Percentiles rank a stretch among this genome's conserved stretches.
Evolutionary conservation across 2,888 invertebrate genomes (phyloP).

Genomic region (Amiota communis): DNA sequence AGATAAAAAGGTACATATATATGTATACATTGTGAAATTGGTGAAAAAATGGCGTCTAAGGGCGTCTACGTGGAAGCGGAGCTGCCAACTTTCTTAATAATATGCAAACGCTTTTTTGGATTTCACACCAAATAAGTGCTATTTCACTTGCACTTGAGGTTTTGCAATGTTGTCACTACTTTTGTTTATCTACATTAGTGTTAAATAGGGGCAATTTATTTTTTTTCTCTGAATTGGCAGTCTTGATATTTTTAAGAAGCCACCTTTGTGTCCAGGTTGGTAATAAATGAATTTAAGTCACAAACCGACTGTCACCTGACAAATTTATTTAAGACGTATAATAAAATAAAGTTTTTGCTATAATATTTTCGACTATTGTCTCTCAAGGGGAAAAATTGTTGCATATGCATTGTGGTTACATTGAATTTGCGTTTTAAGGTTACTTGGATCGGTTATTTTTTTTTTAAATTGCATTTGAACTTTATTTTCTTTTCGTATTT

Average conservation of each 20-base stretch:
- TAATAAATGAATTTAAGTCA: too few relatives aligned
- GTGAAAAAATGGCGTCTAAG: constrained; percentile 61
- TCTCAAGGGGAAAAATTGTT: too few relatives aligned
- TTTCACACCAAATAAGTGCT: not conserved
- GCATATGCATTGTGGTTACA: not conserved
- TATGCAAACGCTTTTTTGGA: not conserved
- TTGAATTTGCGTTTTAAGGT: not conserved
- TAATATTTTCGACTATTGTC: too few relatives aligned
- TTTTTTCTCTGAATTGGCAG: not conserved
- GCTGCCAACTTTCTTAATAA: constrained; percentile 51
- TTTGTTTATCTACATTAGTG: not conserved
- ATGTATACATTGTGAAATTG: constrained; percentile 49
- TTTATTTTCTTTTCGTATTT: constrained; percentile 48
- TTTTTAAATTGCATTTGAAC: constrained; percentile 9
- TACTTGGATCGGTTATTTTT: not conserved
- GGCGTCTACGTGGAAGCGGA: constrained; percentile 51
- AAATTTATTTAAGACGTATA: too few relatives aligned
- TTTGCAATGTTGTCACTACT: not conserved
- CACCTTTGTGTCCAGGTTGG: too few relatives aligned
- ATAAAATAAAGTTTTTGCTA: too few relatives aligned
- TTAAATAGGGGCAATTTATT: not conserved
- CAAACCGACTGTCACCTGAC: too few relatives aligned
- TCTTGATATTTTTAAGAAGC: too few relatives aligned
- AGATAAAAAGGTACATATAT: not conserved
- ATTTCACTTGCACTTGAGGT: not conserved